Evolutionary conservation across 2,888 invertebrate species (phyloP), one percentile per base, ranked within the genome.

Genomic region (Drosophila austrosaltans): DNA sequence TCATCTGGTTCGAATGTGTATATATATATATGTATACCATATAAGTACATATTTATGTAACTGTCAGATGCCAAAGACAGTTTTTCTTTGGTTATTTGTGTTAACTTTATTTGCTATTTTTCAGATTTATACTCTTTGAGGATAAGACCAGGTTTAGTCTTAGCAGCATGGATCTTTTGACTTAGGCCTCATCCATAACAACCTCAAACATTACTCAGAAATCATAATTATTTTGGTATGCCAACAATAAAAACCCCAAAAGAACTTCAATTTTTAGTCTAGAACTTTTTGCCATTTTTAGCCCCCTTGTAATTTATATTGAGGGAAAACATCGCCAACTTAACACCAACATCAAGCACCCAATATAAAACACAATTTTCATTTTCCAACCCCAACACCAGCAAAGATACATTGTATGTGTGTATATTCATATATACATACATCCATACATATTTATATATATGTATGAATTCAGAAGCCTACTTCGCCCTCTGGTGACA

Each of bases 401-500:
- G 22, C 54, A 66, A 61, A 56, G 66, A 71, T 62, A 72, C 62
- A 71, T 65, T 32, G 16, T 12, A 48, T 16, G 44, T 20, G 44
- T 30, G 16, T 8, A 44, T 32, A 48, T 12, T 53, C 8, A 36
- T 36, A 36, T 36, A 36, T 36, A 36, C 8, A 36, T 8, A 36
- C 1, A 48, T 20, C 36, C 22, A 25, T 63, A 28, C 28, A 30
- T 59, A 60, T 22, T 4, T 16, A 44, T 25, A 61, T 22, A 20
- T 22, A 53, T 32, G 42, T 30, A 56, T 40, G 42, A 25, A 63
- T 53, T 53, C 25, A 48, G 67, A 56, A 67, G 59, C 66, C 71
- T 62, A 56, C 63, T 36, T 53, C 66, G 67, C 74, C 75, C 86
- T 78, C 85, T 82, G 78, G 85, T 84, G 85, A 82, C 84, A 86